These are phyloP conservation scores for Ephydatia muelleri DNA, from an alignment of 37 sponge, comb jelly and placozoan genomes.

Conservation along the genomic window DNA sequence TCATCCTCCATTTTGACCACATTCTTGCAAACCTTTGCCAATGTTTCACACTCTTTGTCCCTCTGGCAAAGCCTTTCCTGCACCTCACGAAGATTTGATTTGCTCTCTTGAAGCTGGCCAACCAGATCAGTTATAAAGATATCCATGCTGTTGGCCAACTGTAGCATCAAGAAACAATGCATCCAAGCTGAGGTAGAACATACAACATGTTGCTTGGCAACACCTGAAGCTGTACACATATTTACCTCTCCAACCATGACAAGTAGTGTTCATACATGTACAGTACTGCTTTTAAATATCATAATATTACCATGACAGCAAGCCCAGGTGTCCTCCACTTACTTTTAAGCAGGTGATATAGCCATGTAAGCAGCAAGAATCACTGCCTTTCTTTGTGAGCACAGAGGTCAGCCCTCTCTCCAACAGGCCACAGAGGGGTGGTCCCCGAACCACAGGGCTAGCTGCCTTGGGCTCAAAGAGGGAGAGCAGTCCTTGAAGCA, in stretches of 20 bases:
- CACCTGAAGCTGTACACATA: too few species aligned
- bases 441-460: not conserved
- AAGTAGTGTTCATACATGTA: too few species aligned
- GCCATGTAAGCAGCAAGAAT: not conserved
- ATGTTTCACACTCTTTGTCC: slow-evolving; percentile 4
- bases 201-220: too few species aligned
- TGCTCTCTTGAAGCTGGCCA: not conserved
- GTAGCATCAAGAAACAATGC: too few species aligned
- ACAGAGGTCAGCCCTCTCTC: not conserved
- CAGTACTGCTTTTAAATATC: too few species aligned
- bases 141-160: not conserved
- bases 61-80: not conserved
- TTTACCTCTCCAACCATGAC: not conserved
- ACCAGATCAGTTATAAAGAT: not conserved
- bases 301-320: not conserved
- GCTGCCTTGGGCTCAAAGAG: not conserved
- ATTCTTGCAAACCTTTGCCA: not conserved
- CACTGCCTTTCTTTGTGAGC: not conserved
- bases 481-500: not conserved
- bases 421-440: not conserved
- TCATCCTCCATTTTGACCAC: not conserved
- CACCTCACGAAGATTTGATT: not conserved
- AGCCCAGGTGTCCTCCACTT: not conserved
- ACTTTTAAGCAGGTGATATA: not conserved
- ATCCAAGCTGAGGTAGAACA: too few species aligned